Conservation (phyloP, 2,113 vertebrate genomes). For the Amblyornis subalaris region DNA sequence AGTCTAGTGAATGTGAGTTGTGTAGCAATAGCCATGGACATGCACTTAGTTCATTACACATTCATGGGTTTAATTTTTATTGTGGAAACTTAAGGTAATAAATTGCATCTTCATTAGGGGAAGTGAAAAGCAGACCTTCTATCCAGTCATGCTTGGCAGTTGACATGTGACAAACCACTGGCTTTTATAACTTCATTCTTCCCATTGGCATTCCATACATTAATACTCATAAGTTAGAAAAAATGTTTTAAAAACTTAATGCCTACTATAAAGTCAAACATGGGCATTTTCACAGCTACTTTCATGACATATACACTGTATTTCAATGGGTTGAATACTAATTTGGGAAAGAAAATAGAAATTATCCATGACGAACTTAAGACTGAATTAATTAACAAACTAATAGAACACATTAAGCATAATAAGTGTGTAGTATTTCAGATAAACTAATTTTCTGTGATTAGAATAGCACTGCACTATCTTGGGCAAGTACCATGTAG, state of each 20-base stretch:
- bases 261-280: neutral
- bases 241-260: neutral
- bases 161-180: neutral
- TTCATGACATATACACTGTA: neutral
- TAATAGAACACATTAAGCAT: neutral
- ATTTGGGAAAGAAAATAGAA: neutral
- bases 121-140: neutral
- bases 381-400: neutral
- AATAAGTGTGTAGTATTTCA: neutral
- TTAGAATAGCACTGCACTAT: neutral
- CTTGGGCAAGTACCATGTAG: neutral
- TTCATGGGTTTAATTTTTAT: neutral
- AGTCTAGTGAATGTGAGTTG: neutral
- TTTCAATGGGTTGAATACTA: neutral
- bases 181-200: neutral
- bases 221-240: neutral
- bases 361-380: neutral
- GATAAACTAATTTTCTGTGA: neutral
- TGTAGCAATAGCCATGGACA: neutral
- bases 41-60: neutral
- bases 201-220: neutral
- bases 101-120: neutral
- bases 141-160: neutral
- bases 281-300: neutral
- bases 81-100: neutral